These are phyloP conservation scores for Ophioderma brevispina DNA, from an alignment of 35 echinoderm and acorn worm species.

Conservation along the genomic window DNA sequence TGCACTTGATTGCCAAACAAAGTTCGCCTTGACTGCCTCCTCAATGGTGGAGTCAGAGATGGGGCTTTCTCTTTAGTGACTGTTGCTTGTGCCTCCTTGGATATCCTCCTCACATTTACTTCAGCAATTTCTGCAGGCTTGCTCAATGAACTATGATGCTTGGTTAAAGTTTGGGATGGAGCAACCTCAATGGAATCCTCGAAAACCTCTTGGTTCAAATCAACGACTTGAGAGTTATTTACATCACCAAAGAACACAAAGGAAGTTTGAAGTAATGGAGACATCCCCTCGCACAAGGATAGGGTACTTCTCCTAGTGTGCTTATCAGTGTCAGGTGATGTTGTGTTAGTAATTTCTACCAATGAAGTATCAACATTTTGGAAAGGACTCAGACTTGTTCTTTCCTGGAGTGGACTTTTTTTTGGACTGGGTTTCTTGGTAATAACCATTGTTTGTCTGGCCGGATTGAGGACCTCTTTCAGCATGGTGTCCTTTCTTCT, in stretches of 20 bases:
- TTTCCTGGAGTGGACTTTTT: background rate
- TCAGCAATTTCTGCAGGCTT: background rate
- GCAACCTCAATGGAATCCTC: background rate
- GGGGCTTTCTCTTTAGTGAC: conserved; percentile 54
- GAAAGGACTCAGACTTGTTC: conserved; percentile 10
- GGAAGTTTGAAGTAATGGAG: conserved; percentile 61
- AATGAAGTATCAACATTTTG: conserved; percentile 28
- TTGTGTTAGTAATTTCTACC: conserved; percentile 44
- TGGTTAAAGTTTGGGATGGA: background rate
- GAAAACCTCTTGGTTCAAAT: background rate
- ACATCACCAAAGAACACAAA: background rate
- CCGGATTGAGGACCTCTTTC: conserved; percentile 2
- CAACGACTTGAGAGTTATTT: background rate
- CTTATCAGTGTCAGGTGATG: conserved; percentile 47
- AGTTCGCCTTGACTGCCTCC: background rate
- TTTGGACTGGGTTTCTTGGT: conserved; percentile 7
- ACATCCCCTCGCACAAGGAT: conserved; percentile 71
- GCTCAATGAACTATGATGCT: background rate
- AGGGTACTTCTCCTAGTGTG: conserved; percentile 62
- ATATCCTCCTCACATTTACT: conserved; percentile 21
- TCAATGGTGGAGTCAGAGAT: background rate
- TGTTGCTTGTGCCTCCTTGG: conserved; percentile 40
- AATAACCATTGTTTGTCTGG: conserved; percentile 20
- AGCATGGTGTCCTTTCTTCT: background rate
- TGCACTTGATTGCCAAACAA: background rate